phyloP scores from a whole-genome alignment of 2,888 invertebrate genomes.

The Orthonychiurus folsomi region DNA sequence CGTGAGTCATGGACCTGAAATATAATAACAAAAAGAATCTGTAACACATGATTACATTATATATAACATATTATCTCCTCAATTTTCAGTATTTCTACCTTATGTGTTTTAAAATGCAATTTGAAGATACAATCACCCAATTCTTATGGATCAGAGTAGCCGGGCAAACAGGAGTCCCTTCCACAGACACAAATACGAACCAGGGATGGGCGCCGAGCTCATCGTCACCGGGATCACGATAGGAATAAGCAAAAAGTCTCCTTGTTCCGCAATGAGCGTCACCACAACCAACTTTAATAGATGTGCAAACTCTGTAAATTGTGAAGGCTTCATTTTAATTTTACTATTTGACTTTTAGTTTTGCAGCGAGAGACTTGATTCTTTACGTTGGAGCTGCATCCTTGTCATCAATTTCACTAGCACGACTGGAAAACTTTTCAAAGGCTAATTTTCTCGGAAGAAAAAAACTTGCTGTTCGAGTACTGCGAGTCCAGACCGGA shows the following conservation, averaged over 20 bases:
- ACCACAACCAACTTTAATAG: constrained; percentile 4
- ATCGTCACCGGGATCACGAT: background rate
- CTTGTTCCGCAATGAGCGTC: background rate
- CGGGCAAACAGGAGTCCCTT: constrained; percentile 17
- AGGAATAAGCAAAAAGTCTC: background rate
- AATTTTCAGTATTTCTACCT: constrained; percentile 1
- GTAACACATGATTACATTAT: no score
- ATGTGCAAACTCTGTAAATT: constrained; percentile 4
- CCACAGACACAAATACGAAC: constrained; percentile 14
- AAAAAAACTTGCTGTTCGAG: background rate
- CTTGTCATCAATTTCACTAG: background rate
- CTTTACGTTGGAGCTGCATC: background rate
- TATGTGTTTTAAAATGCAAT: constrained; percentile 13
- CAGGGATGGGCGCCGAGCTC: constrained; percentile 19
- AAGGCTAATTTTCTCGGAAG: background rate
- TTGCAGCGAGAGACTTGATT: no score
- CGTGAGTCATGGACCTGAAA: constrained; percentile 2
- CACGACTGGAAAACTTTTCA: no score
- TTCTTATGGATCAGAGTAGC: constrained; percentile 16
- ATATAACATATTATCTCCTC: no score
- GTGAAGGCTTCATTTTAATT: no score
- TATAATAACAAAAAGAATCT: background rate
- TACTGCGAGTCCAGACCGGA: background rate
- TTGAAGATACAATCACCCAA: constrained; percentile 15
- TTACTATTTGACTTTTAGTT: no score